Base-by-base conservation (phyloP, 2,113 vertebrate species). In the Lethenteron camtschaticum region DNA sequence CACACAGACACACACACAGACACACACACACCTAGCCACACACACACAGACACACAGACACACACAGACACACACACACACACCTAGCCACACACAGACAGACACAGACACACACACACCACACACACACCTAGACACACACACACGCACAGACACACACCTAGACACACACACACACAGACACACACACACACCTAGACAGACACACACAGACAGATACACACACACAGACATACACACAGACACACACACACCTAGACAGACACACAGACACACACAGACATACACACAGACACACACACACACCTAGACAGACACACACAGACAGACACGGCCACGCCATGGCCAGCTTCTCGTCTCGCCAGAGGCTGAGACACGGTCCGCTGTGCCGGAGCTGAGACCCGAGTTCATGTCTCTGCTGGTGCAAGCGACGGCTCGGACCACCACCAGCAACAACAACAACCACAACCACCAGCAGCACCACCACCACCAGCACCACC, bases 1-100 rank as follows among this genome's bases (percentile, higher is more conserved):
- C 18, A 20, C 10, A 66, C 18, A 66, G 14, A 66, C 60, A 66
- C 60, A 66, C 60, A 66, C 3, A 9, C 66, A 9, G 9, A 9
- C 3, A 66, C 14, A 66, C 3, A 66, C 10, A 20, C 11, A 68
- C 68, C 20, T 12, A 11, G 10, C 11, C 68, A 68, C 11, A 68
- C 11, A 12, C 10, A 11, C 68, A 11, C 68, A 11, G 20, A 20
- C 68, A 68, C 68, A 11, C 68, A 11, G 18, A 11, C 68, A 68
- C 68, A 68, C 68, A 68, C 12, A 68, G 16, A 68, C 66, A 9
- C 66, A 68, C 68, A 68, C 68, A 68, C 66, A 68, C 8, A 68
- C 68, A 68, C 68, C 24, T 41, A 41, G 24, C 24, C 24, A 41
- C 24, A 41, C 24, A 41, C 20, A 20, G 11, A 68, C 11, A 18